These are phyloP conservation scores for Meleagris gallopavo DNA, from an alignment of 2,113 vertebrate species.

Conservation along the genomic window DNA sequence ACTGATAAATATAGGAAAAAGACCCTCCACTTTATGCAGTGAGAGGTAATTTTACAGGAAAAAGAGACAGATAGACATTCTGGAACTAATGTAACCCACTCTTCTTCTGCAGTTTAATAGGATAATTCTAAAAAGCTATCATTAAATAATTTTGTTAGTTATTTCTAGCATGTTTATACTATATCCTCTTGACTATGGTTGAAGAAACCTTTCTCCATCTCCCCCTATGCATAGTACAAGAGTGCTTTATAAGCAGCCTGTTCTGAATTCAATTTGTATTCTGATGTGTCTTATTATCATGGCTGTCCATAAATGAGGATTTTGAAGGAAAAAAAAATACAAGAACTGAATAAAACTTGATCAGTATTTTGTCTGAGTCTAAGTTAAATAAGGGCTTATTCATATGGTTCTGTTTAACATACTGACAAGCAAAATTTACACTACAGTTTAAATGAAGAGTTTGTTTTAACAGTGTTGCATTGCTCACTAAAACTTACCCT, in stretches of 20 bases:
- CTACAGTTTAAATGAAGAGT: neutral
- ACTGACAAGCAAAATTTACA: neutral
- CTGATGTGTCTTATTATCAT: neutral
- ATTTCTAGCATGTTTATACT: neutral
- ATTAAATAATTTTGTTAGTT: neutral
- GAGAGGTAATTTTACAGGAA: neutral
- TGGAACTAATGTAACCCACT: neutral
- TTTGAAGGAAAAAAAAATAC: neutral
- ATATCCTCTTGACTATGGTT: neutral
- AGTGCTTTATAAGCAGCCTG: neutral
- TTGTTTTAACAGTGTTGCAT: neutral
- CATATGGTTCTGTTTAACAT: neutral
- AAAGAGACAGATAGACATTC: neutral
- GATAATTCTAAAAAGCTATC: neutral
- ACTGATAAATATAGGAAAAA: neutral
- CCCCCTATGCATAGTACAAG: neutral
- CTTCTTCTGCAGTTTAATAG: neutral
- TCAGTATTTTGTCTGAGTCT: neutral
- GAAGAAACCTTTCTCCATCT: neutral
- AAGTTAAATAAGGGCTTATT: neutral
- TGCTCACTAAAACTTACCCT: neutral
- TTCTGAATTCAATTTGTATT: neutral
- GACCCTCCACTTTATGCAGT: neutral
- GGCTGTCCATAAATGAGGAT: neutral
- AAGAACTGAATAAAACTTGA: neutral